These are phyloP conservation scores for Tachysurus fulvidraco DNA, from an alignment of 2,113 vertebrate genomes.

Conservation along the genomic window DNA sequence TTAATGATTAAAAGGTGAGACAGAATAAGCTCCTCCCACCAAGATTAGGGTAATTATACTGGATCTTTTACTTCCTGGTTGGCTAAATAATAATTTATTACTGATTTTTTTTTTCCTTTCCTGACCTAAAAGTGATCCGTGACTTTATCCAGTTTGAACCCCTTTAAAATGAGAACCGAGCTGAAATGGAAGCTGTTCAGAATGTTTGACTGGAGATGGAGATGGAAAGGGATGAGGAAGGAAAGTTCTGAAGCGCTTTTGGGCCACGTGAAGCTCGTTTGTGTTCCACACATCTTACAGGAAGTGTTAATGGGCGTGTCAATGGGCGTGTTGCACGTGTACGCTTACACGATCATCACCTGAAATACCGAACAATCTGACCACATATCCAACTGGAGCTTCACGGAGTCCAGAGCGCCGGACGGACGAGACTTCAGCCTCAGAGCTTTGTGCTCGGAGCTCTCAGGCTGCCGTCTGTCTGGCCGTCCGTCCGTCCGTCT, in stretches of 20 bases:
- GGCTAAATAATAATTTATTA: background rate
- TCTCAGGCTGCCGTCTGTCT: slow-evolving; percentile 48
- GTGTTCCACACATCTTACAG: background rate
- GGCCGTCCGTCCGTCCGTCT: slow-evolving; percentile 1
- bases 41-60: background rate
- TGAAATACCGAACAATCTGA: slow-evolving; percentile 5
- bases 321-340: background rate
- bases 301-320: too few species aligned
- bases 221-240: slow-evolving; percentile 47
- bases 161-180: too few species aligned
- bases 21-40: too few species aligned
- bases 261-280: slow-evolving; percentile 52
- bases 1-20: too few species aligned
- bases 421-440: slow-evolving; percentile 38
- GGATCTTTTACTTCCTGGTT: background rate
- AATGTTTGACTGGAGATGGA: background rate
- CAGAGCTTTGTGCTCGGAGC: slow-evolving; percentile 49
- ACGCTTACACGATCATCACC: background rate
- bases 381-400: slow-evolving; percentile 14
- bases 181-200: background rate
- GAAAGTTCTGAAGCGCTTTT: slow-evolving; percentile 40
- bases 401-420: slow-evolving; percentile 49
- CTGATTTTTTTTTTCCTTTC: background rate
- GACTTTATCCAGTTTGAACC: too few species aligned
- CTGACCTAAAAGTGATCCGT: background rate